A percentile compares a stretch with the other conserved stretches of the same genome.
Conservation (phyloP, 2,888 invertebrate genomes). For the Aleiodes alternator region DNA sequence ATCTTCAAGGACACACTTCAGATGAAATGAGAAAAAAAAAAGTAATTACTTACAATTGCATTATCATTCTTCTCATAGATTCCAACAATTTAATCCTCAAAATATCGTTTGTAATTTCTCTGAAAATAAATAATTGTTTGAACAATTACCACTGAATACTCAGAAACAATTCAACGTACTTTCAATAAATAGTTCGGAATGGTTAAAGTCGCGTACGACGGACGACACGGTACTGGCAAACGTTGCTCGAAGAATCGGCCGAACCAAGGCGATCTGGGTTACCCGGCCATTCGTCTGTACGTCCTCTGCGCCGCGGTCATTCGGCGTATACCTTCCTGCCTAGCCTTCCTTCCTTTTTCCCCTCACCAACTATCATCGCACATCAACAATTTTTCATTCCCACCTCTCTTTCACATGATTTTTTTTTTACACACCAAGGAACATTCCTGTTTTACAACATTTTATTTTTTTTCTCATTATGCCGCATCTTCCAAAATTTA, state of each 20-base stretch:
- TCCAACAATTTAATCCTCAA: background rate
- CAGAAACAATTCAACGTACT: constrained; percentile 34
- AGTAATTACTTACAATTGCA: constrained; percentile 25
- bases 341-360: constrained; percentile 37
- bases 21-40: constrained; percentile 1
- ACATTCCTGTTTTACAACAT: constrained; percentile 20
- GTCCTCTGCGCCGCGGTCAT: constrained; percentile 53
- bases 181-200: constrained; percentile 52
- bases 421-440: constrained; percentile 25
- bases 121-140: too few species aligned
- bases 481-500: constrained; percentile 10
- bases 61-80: constrained; percentile 3
- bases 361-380: constrained; percentile 35
- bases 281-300: constrained; percentile 74
- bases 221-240: constrained; percentile 71
- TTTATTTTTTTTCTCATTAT: constrained; percentile 11
- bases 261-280: constrained; percentile 74
- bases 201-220: constrained; percentile 64
- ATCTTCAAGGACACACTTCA: constrained; percentile 17
- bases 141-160: background rate
- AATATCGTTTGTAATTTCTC: background rate
- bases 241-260: constrained; percentile 67
- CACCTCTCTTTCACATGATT: constrained; percentile 34
- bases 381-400: constrained; percentile 44
- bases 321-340: constrained; percentile 44